Evolutionary conservation across 2,113 vertebrate genomes (phyloP).

Genomic region (Chroicocephalus ridibundus): DNA sequence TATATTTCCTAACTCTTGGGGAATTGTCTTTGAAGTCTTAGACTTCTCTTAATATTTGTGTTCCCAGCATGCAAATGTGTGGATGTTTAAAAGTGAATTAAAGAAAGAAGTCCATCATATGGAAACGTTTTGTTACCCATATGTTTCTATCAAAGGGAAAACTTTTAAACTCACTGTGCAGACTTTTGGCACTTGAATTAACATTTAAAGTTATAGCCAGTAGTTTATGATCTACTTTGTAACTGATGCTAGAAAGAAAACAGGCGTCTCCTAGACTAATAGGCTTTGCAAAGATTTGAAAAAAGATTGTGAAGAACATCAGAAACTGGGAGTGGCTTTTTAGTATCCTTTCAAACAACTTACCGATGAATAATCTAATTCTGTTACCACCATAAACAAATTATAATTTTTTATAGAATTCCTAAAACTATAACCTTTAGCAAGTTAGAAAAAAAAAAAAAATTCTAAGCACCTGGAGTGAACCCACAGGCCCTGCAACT

Average conservation of each 20-base stretch:
- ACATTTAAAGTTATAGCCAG: neutral
- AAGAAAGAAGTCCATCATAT: neutral
- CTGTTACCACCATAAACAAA: neutral
- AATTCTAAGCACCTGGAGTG: accelerated
- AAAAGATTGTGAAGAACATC: neutral
- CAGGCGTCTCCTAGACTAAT: neutral
- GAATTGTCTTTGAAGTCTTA: neutral
- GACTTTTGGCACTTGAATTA: neutral
- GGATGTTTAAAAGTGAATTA: neutral
- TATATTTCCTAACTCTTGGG: neutral
- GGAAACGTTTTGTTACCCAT: neutral
- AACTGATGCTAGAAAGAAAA: neutral
- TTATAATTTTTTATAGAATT: neutral
- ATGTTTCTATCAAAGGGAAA: neutral
- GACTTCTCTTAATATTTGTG: neutral
- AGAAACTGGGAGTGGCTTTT: neutral
- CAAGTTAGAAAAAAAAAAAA: neutral
- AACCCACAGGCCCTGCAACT: neutral
- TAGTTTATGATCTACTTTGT: neutral
- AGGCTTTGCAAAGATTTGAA: neutral
- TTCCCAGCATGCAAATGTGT: neutral
- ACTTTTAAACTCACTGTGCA: neutral
- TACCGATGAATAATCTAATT: neutral
- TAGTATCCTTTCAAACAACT: neutral
- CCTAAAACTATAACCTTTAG: neutral